Conservation (phyloP, 2,888 invertebrate genomes). For the Heliconius sara region DNA sequence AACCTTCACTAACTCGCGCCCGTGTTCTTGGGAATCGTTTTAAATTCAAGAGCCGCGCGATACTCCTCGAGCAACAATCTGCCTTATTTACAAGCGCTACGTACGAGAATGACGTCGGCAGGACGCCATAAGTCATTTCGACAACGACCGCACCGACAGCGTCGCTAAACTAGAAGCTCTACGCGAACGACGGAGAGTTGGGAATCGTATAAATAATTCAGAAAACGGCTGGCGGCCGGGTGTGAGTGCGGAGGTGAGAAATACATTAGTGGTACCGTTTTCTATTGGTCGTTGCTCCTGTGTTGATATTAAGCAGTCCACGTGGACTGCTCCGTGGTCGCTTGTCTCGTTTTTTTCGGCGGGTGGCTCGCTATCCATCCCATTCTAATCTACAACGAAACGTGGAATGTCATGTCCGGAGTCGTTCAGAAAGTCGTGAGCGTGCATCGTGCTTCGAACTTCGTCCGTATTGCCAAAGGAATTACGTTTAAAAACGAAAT, state of each 20-base stretch:
- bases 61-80: constrained; percentile 64
- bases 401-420: constrained; percentile 84
- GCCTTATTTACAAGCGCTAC: constrained; percentile 62
- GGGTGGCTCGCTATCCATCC: constrained; percentile 77
- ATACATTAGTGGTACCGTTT: constrained; percentile 85
- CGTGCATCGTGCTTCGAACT: constrained; percentile 83
- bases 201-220: constrained; percentile 69
- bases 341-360: constrained; percentile 82
- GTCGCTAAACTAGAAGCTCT: constrained; percentile 69
- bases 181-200: constrained; percentile 62
- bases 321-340: constrained; percentile 80
- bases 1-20: constrained; percentile 83
- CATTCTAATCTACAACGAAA: constrained; percentile 84
- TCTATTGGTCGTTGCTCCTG: constrained; percentile 84
- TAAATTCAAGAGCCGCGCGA: constrained; percentile 82
- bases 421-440: constrained; percentile 85
- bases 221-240: constrained; percentile 73
- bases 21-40: constrained; percentile 84
- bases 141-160: constrained; percentile 60
- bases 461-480: constrained; percentile 61
- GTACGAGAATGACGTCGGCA: constrained; percentile 62
- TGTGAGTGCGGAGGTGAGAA: constrained; percentile 85
- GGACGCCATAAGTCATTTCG: constrained; percentile 71
- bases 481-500: constrained; percentile 57
- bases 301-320: constrained; percentile 84